phyloP scores from a whole-genome alignment of 2,797 vertebrate species.

The Peromyscus aztecus region DNA sequence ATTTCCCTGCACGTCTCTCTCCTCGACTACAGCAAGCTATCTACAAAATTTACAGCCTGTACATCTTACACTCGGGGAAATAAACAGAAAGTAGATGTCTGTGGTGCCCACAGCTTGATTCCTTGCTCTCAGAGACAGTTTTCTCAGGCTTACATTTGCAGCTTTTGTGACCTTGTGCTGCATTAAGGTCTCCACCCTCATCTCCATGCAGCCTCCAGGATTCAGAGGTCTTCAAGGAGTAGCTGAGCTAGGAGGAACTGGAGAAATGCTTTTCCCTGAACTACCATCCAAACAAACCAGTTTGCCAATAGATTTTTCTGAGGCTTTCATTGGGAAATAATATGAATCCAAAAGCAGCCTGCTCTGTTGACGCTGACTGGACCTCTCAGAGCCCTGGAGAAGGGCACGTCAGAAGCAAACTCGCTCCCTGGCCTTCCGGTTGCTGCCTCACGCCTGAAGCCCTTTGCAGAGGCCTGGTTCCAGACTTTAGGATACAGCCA shows the following conservation, averaged over 20 bases:
- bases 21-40: not conserved
- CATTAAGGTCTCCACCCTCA: not conserved
- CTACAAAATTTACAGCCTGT: not conserved
- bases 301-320: slow-evolving; percentile 10
- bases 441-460: not conserved
- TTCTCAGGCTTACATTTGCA: not conserved
- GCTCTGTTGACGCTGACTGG: not conserved
- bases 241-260: not conserved
- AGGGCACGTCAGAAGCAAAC: not conserved
- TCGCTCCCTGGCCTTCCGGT: not conserved
- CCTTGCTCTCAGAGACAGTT: not conserved
- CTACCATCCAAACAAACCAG: not conserved
- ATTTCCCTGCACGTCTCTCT: not conserved
- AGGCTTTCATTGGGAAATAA: not conserved
- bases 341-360: not conserved
- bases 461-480: not conserved
- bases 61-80: not conserved
- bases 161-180: too few species aligned
- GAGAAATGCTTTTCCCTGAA: not conserved
- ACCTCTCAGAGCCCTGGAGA: not conserved
- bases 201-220: not conserved
- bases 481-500: not conserved
- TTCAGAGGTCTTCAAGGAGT: not conserved
- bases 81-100: not conserved
- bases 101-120: not conserved